Conservation (phyloP, 1,140 invertebrate genomes). For the Pemphigus obesinymphae region DNA sequence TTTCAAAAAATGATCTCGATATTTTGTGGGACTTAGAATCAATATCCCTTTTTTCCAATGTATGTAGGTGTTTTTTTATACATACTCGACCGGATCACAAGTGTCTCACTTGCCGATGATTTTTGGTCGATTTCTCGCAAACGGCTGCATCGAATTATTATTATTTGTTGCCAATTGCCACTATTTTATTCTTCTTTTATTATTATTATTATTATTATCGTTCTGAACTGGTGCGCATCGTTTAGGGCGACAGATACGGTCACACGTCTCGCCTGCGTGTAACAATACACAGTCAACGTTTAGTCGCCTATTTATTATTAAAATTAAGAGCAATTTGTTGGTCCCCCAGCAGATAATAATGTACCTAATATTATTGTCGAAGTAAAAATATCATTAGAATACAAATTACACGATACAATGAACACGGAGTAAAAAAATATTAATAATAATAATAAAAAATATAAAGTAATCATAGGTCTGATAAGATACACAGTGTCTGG, state of each 20-base stretch:
- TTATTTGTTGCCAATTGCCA: background rate
- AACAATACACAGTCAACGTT: background rate
- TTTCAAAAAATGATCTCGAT: too few species aligned
- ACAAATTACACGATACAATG: too few species aligned
- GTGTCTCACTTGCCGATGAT: conserved; percentile 7
- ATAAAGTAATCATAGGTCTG: background rate
- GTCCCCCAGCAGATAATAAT: background rate
- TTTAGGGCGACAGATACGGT: background rate
- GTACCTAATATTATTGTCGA: background rate
- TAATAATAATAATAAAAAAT: background rate
- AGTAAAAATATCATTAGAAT: too few species aligned
- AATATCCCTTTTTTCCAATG: too few species aligned
- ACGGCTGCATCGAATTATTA: background rate
- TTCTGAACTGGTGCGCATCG: too few species aligned
- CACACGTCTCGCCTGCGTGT: background rate
- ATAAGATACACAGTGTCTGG: too few species aligned
- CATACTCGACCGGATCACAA: background rate
- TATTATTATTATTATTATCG: background rate
- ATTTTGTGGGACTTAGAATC: too few species aligned
- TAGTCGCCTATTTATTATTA: conserved; percentile 4
- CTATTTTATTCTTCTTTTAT: too few species aligned
- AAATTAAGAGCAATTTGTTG: conserved; percentile 11
- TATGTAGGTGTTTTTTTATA: background rate
- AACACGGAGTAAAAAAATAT: background rate
- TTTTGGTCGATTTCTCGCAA: background rate